A percentile compares a stretch with the other conserved stretches of the same genome.
These are phyloP conservation scores for Siniperca undulata DNA, from an alignment of 2,797 vertebrate species.

Conservation along the genomic window DNA sequence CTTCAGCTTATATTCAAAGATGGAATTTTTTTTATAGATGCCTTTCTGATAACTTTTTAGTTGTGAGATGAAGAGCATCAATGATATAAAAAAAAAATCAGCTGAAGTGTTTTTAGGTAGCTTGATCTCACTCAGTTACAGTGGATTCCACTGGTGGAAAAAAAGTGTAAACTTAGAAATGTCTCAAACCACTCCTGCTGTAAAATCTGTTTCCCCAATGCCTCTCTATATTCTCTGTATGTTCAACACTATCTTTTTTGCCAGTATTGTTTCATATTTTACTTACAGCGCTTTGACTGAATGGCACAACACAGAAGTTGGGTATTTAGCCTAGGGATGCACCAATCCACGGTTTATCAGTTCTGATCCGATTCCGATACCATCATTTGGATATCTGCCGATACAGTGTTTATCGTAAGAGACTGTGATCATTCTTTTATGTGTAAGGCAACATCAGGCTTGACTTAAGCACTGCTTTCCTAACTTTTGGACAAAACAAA, in stretches of 20 bases:
- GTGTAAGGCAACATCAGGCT: too few species aligned
- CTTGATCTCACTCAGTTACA: not conserved
- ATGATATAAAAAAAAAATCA: not conserved
- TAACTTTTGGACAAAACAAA: too few species aligned
- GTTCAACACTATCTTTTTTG: not conserved
- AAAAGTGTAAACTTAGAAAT: not conserved
- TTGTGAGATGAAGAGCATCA: too few species aligned
- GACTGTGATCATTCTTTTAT: too few species aligned
- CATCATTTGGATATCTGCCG: too few species aligned
- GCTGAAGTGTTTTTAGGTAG: not conserved
- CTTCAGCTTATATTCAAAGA: too few species aligned
- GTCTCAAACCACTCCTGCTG: not conserved
- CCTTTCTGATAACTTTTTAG: not conserved
- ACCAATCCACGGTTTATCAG: too few species aligned
- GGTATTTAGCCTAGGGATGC: not conserved
- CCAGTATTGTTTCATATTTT: not conserved
- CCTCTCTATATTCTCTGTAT: not conserved
- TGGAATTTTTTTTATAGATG: too few species aligned
- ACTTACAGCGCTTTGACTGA: not conserved
- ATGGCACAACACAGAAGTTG: not conserved
- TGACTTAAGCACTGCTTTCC: too few species aligned
- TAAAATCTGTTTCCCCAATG: not conserved
- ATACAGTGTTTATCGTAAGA: too few species aligned
- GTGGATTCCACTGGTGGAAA: not conserved
- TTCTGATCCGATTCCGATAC: too few species aligned